These are phyloP conservation scores for Drosophila lutescens DNA, from an alignment of 2,888 invertebrate genomes.

Conservation along the genomic window DNA sequence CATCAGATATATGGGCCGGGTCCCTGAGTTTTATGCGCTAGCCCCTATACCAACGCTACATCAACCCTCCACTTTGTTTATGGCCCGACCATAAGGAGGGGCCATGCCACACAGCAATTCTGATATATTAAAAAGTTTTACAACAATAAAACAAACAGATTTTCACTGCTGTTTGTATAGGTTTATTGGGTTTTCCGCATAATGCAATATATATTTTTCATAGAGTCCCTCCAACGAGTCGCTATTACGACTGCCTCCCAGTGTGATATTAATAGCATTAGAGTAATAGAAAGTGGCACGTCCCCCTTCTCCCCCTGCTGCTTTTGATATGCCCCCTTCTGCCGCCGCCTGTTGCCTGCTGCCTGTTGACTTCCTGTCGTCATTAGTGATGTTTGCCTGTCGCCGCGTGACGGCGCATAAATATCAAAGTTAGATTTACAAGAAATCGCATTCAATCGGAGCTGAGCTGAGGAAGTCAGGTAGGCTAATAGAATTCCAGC, in stretches of 20 bases:
- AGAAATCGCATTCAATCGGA: conserved; percentile 18
- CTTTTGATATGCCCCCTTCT: not conserved
- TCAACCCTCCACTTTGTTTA: conserved; percentile 35
- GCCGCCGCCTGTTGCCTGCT: not conserved
- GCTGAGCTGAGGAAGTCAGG: conserved; percentile 11
- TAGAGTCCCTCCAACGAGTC: conserved; percentile 4
- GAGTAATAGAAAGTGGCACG: conserved; percentile 17
- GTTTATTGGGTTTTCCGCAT: conserved; percentile 59
- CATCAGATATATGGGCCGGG: conserved; percentile 43
- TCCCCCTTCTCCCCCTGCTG: not conserved
- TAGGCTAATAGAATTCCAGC: conserved; percentile 18
- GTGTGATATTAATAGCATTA: conserved; percentile 56
- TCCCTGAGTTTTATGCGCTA: conserved; percentile 44
- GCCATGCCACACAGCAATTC: conserved; percentile 16
- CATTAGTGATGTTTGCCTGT: conserved; percentile 49
- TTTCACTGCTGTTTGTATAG: conserved; percentile 39
- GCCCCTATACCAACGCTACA: conserved; percentile 1
- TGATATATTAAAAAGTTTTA: conserved; percentile 50
- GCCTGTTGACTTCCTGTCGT: conserved; percentile 38
- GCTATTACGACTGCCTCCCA: conserved; percentile 14
- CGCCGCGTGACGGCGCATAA: conserved; percentile 28
- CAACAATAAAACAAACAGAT: conserved; percentile 42
- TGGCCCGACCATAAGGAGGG: conserved; percentile 18
- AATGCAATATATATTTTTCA: conserved; percentile 39
- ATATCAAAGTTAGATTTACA: conserved; percentile 23